A percentile compares a stretch with the other conserved stretches of the same genome.
Evolutionary conservation across 2,797 vertebrate genomes (phyloP).

Genomic region (Macropus fuliginosus): DNA sequence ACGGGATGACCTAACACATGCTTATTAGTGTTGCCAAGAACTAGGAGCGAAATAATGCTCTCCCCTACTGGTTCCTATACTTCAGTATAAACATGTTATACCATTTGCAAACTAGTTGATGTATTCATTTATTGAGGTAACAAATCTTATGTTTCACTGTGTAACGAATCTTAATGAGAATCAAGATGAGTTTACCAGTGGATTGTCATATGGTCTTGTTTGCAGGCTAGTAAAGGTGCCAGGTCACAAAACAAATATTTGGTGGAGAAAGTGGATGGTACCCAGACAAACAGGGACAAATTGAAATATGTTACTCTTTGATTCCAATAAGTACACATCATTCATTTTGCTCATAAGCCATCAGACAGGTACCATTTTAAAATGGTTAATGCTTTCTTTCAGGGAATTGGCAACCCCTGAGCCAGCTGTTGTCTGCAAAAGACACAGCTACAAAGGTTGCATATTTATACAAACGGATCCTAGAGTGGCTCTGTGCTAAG

Average conservation of each 20-base stretch:
- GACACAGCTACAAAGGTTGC: neutral
- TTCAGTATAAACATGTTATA: constrained; percentile 19
- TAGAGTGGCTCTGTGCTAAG: neutral
- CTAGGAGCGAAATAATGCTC: neutral
- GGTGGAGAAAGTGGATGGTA: neutral
- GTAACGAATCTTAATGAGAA: constrained; percentile 61
- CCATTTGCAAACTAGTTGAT: constrained; percentile 65
- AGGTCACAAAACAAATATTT: neutral
- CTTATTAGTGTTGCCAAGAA: neutral
- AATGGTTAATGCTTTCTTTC: neutral
- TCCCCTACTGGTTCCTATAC: neutral
- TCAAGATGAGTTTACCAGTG: constrained; percentile 41
- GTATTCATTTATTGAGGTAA: constrained; percentile 43
- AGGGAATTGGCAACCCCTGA: neutral
- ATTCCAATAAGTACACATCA: neutral
- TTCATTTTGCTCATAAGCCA: neutral
- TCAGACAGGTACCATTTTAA: neutral
- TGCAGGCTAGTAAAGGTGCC: neutral
- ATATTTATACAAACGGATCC: neutral
- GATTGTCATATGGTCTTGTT: constrained; percentile 3
- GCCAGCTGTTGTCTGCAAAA: neutral
- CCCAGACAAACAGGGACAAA: neutral
- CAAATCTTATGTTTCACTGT: constrained; percentile 51
- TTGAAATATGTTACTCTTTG: neutral
- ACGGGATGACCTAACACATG: neutral